phyloP scores from a whole-genome alignment of 2,888 invertebrate genomes.

The Apamea crenata region DNA sequence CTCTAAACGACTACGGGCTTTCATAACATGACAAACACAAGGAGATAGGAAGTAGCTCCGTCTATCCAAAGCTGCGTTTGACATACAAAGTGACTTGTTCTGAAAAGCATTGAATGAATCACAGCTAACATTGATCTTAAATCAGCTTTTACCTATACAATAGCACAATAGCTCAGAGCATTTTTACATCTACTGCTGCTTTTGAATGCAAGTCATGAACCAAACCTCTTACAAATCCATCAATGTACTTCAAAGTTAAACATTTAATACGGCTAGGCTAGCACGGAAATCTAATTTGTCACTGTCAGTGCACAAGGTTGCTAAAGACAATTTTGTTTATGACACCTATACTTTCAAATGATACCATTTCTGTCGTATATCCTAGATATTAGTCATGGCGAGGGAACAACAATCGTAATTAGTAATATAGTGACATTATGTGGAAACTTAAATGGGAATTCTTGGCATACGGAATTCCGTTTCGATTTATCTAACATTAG shows the following conservation, averaged over 20 bases:
- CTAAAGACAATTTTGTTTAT: constrained; percentile 50
- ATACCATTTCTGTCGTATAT: constrained; percentile 33
- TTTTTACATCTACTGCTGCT: not conserved
- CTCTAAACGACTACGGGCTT: no score
- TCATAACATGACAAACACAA: not conserved
- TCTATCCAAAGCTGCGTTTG: not conserved
- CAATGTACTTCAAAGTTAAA: constrained; percentile 1
- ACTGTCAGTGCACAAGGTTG: constrained; percentile 52
- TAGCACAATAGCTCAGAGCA: not conserved
- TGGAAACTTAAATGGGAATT: constrained; percentile 39
- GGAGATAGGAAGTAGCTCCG: not conserved
- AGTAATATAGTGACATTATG: constrained; percentile 16
- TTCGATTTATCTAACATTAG: constrained; percentile 42
- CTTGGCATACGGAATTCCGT: constrained; percentile 49
- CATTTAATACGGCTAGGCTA: rapidly evolving
- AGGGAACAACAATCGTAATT: constrained; percentile 24
- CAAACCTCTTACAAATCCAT: not conserved
- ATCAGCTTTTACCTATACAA: constrained; percentile 3
- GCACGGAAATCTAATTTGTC: constrained; percentile 44
- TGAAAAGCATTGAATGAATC: constrained; percentile 31
- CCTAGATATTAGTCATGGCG: constrained; percentile 28
- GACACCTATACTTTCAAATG: constrained; percentile 49
- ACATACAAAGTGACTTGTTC: not conserved
- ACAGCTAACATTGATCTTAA: constrained; percentile 11
- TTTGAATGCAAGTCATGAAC: not conserved